Conservation (phyloP, 1,140 invertebrate species). For the Varroa destructor region DNA sequence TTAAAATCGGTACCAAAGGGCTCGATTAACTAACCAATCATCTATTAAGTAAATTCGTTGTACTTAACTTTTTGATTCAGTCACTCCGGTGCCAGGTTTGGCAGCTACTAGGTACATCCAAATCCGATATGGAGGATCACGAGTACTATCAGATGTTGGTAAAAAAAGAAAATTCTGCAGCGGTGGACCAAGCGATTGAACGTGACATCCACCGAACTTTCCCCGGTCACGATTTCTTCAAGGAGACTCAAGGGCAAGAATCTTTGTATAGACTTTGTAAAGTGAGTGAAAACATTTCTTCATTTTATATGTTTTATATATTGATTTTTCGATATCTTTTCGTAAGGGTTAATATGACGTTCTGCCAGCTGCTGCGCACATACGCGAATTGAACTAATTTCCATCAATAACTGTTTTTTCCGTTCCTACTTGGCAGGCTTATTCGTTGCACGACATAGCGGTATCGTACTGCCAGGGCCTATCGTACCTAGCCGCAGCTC, state of each 20-base stretch:
- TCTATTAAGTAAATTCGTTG: too few species aligned
- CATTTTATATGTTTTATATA: not conserved
- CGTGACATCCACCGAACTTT: conserved; percentile 95
- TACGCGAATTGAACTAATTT: too few species aligned
- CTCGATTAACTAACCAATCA: too few species aligned
- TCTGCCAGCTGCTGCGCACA: too few species aligned
- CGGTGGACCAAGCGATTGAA: conserved; percentile 69
- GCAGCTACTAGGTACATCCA: conserved; percentile 61
- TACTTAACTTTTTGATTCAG: conserved; percentile 2
- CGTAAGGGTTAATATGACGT: too few species aligned
- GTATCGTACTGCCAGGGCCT: conserved; percentile 97
- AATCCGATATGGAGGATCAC: conserved; percentile 22
- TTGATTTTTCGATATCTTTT: not conserved
- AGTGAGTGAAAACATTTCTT: conserved; percentile 35
- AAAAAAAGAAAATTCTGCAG: conserved; percentile 32
- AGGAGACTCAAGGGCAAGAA: conserved; percentile 85
- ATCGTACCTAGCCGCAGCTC: conserved; percentile 85
- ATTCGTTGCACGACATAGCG: conserved; percentile 90
- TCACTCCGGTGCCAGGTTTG: conserved; percentile 87
- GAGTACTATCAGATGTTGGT: conserved; percentile 26
- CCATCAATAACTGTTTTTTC: not conserved
- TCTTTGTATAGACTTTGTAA: conserved; percentile 85
- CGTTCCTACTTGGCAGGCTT: conserved; percentile 50
- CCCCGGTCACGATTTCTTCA: conserved; percentile 95
- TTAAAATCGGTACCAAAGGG: too few species aligned